These are phyloP conservation scores for Trogon melanurus DNA, from an alignment of 2,113 vertebrate species.

Conservation along the genomic window DNA sequence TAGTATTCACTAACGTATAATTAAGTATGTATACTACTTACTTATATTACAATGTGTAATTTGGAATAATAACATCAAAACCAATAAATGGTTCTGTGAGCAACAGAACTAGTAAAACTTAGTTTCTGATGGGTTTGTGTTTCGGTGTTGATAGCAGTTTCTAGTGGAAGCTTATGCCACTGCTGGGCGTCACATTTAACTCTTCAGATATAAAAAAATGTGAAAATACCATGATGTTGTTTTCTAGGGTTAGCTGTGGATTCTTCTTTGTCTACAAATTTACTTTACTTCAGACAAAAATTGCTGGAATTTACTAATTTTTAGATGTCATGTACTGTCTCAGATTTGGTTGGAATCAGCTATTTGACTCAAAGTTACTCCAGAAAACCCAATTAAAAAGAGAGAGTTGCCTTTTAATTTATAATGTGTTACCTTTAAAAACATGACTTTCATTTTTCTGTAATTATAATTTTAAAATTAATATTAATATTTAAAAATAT, in stretches of 20 bases:
- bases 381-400: neutral
- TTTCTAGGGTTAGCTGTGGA: neutral
- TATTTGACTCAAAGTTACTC: neutral
- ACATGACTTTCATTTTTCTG: neutral
- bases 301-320: neutral
- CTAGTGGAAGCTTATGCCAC: neutral
- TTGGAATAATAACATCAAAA: neutral
- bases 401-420: constrained; percentile 5
- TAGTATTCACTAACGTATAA: neutral
- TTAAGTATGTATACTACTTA: neutral
- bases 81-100: neutral
- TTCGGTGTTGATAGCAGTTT: neutral
- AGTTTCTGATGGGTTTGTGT: neutral
- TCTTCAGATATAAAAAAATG: neutral
- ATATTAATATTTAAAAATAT: neutral
- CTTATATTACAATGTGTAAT: neutral
- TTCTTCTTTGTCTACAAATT: neutral
- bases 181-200: neutral
- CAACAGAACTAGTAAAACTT: neutral
- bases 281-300: fast-evolving
- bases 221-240: neutral
- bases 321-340: neutral
- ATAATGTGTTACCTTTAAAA: neutral
- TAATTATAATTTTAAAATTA: neutral
- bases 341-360: neutral